Percentiles rank a stretch among this genome's conserved stretches.
These are phyloP conservation scores for Arothron firmamentum DNA, from an alignment of 2,113 vertebrate species.

Conservation along the genomic window DNA sequence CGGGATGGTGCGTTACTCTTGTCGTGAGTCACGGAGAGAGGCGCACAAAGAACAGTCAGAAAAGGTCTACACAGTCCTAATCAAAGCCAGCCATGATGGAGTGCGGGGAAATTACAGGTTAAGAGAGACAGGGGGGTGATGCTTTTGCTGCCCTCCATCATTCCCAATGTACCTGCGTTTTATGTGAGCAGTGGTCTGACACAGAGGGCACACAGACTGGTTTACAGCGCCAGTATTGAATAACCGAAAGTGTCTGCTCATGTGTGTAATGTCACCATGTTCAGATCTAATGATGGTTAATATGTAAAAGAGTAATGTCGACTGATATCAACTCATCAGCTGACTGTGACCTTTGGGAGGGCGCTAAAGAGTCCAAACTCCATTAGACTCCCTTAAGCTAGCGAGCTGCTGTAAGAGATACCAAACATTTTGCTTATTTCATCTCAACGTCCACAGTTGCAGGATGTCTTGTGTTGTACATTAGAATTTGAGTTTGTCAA, in stretches of 20 bases:
- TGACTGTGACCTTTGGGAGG: background rate
- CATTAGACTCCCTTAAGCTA: background rate
- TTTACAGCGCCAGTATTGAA: background rate
- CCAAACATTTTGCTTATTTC: too few relatives aligned
- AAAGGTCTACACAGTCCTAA: slow-evolving; percentile 14
- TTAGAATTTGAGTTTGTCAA: too few relatives aligned
- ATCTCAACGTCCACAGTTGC: too few relatives aligned
- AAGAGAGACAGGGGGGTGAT: slow-evolving; percentile 16
- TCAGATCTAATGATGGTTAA: too few relatives aligned
- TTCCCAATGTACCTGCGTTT: too few relatives aligned
- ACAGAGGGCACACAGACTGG: background rate
- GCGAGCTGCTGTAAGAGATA: background rate
- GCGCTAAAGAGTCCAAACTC: background rate
- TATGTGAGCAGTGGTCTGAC: background rate
- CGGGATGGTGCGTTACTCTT: slow-evolving; percentile 20
- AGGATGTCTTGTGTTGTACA: too few relatives aligned
- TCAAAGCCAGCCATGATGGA: slow-evolving; percentile 44
- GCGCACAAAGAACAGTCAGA: background rate
- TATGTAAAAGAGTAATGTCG: background rate
- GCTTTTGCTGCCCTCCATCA: slow-evolving; percentile 17
- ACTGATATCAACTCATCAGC: background rate
- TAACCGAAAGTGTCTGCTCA: too few relatives aligned
- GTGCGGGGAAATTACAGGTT: slow-evolving; percentile 24
- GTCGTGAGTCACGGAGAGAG: slow-evolving; percentile 38
- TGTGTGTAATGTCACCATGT: too few relatives aligned